phyloP scores from a whole-genome alignment of 2,888 invertebrate species.

The Proisotoma minuta region DNA sequence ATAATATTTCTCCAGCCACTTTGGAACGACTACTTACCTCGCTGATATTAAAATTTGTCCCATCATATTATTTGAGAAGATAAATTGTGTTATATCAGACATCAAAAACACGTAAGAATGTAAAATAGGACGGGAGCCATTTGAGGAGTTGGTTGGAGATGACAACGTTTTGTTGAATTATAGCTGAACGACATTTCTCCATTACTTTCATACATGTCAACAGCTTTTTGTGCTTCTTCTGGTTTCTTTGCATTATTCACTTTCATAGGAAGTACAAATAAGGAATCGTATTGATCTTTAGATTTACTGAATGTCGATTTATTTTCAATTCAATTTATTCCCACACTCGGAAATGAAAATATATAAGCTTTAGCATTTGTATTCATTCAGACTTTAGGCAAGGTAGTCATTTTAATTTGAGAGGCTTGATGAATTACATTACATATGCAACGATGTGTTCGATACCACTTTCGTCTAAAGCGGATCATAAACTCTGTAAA shows the following conservation, averaged over 20 bases:
- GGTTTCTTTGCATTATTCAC: not conserved
- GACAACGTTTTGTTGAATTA: not conserved
- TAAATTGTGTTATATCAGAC: not conserved
- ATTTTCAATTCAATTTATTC: not conserved
- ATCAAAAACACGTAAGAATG: not conserved
- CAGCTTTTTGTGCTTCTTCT: not conserved
- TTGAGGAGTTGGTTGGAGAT: not conserved
- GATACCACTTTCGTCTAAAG: too few species aligned
- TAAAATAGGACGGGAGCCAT: not conserved
- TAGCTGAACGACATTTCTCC: not conserved
- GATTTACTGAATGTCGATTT: not conserved
- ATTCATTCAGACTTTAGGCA: too few species aligned
- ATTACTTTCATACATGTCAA: constrained; percentile 2
- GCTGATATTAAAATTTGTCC: not conserved
- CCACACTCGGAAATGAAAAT: too few species aligned
- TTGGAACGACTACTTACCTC: too few species aligned
- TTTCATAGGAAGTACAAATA: constrained; percentile 2
- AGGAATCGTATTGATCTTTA: not conserved
- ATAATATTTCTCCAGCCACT: too few species aligned
- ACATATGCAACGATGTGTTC: too few species aligned
- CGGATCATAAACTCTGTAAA: too few species aligned
- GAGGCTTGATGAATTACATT: too few species aligned
- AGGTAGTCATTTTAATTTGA: too few species aligned
- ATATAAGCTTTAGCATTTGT: too few species aligned
- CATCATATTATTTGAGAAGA: not conserved